phyloP scores from a whole-genome alignment of 2,113 vertebrate species.

The Channa argus region DNA sequence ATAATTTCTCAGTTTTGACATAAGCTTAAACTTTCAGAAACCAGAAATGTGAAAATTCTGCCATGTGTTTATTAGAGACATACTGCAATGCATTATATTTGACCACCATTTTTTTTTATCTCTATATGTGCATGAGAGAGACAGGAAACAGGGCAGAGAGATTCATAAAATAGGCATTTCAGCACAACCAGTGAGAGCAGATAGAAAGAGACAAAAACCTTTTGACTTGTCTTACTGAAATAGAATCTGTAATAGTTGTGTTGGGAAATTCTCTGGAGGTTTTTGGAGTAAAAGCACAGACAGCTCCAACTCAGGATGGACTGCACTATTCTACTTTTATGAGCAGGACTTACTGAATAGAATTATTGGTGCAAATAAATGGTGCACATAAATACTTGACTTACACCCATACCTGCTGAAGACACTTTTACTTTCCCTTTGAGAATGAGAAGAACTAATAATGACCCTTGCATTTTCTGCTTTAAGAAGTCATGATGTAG shows the following conservation, averaged over 20 bases:
- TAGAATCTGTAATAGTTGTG: slow-evolving; percentile 33
- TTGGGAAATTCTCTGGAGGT: slow-evolving; percentile 52
- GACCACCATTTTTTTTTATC: not conserved
- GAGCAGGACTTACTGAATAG: slow-evolving; percentile 6
- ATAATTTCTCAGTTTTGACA: no score
- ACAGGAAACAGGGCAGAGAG: not conserved
- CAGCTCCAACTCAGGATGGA: slow-evolving; percentile 37
- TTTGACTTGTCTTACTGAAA: slow-evolving; percentile 43
- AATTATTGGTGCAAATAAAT: slow-evolving; percentile 24
- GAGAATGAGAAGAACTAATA: slow-evolving; percentile 29
- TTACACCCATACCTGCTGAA: slow-evolving; percentile 3
- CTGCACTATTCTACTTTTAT: slow-evolving; percentile 19
- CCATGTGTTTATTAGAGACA: no score
- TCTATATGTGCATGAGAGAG: not conserved
- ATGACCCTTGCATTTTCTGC: slow-evolving; percentile 11
- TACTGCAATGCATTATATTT: no score
- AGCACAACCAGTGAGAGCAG: slow-evolving; percentile 27
- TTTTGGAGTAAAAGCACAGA: slow-evolving; percentile 41
- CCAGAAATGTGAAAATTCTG: no score
- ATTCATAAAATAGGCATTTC: not conserved
- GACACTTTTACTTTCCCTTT: slow-evolving; percentile 10
- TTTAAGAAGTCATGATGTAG: slow-evolving; percentile 21
- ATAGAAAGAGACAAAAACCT: slow-evolving; percentile 28
- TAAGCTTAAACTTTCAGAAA: no score
- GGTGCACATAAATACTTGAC: slow-evolving; percentile 16